These are phyloP conservation scores for Automeris io DNA, from an alignment of 2,888 invertebrate species.

Conservation along the genomic window DNA sequence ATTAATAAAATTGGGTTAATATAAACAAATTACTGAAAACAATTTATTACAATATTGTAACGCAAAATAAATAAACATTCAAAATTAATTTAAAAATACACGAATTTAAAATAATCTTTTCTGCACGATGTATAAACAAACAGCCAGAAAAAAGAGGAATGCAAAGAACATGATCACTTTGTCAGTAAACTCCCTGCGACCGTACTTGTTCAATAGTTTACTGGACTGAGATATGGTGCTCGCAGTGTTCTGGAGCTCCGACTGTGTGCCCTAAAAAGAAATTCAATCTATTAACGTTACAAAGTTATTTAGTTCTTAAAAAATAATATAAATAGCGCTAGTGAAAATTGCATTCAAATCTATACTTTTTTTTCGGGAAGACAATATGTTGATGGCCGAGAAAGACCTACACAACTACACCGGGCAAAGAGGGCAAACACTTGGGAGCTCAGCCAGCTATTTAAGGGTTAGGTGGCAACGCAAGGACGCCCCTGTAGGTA, in stretches of 20 bases:
- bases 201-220: conserved; percentile 95
- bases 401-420: no score
- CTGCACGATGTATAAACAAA: conserved; percentile 94
- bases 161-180: conserved; percentile 93
- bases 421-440: no score
- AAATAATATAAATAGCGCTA: no score
- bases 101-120: conserved; percentile 87
- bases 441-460: no score
- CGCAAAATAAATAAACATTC: neutral
- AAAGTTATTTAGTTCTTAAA: no score
- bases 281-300: no score
- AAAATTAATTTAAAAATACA: conserved; percentile 75
- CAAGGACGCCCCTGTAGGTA: no score
- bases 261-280: conserved; percentile 82
- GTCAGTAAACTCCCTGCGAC: conserved; percentile 95
- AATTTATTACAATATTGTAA: neutral
- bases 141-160: conserved; percentile 91
- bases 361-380: no score
- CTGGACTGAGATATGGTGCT: conserved; percentile 92
- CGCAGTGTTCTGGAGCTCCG: conserved; percentile 90
- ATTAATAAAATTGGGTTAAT: no score
- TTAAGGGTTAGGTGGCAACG: no score
- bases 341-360: no score
- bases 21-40: conserved; percentile 8
- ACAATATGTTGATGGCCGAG: no score